phyloP scores from a whole-genome alignment of 2,113 vertebrate genomes.

The Phoxinus phoxinus region DNA sequence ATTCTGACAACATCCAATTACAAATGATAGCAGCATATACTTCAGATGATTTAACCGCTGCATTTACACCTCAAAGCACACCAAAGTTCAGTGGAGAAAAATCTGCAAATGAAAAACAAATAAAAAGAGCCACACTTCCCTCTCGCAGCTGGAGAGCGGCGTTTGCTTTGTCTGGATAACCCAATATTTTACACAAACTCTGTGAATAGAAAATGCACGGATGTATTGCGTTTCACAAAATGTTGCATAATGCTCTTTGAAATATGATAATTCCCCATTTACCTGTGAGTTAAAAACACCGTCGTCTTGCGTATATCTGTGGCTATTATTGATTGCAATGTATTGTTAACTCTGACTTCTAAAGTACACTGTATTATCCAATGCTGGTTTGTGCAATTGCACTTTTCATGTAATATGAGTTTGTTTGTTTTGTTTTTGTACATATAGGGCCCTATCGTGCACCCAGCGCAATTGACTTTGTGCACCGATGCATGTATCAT shows the following conservation, averaged over 20 bases:
- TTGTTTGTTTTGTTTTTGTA: too few relatives aligned
- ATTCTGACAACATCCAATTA: constrained; percentile 36
- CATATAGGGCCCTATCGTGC: too few relatives aligned
- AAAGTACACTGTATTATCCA: too few relatives aligned
- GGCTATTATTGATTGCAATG: too few relatives aligned
- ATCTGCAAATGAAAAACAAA: constrained; percentile 29
- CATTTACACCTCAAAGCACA: constrained; percentile 29
- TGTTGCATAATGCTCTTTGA: not conserved
- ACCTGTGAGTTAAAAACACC: constrained; percentile 15
- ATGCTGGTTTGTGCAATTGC: too few relatives aligned
- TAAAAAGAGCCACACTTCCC: not conserved
- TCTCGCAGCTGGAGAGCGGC: not conserved
- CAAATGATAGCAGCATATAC: constrained; percentile 23
- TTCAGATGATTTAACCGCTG: constrained; percentile 12
- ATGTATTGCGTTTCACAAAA: not conserved
- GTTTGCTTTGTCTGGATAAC: not conserved
- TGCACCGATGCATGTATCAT: too few relatives aligned
- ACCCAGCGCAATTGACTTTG: too few relatives aligned
- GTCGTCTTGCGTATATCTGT: not conserved
- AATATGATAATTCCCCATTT: constrained; percentile 2
- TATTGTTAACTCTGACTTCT: too few relatives aligned
- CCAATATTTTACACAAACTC: not conserved
- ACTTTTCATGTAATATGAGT: too few relatives aligned
- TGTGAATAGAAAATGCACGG: not conserved
- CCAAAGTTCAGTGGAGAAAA: constrained; percentile 8